These are phyloP conservation scores for Echinometra lucunter DNA, from an alignment of 53 echinoderm and acorn worm species.

Conservation along the genomic window DNA sequence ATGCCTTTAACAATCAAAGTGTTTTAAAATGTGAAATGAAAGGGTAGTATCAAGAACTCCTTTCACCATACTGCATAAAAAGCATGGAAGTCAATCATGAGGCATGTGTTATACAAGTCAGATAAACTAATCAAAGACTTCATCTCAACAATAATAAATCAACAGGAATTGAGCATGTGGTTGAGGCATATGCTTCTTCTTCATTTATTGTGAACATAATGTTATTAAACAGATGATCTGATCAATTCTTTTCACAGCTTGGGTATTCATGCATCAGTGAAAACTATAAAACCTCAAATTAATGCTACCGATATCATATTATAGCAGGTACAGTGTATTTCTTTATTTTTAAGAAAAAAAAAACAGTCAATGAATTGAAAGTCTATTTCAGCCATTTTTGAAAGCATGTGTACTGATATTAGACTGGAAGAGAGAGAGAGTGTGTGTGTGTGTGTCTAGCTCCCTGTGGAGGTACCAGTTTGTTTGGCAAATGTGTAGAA, in stretches of 20 bases:
- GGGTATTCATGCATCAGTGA: too few relatives aligned
- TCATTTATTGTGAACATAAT: not conserved
- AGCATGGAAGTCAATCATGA: not conserved
- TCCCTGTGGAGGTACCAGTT: too few relatives aligned
- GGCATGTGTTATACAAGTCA: not conserved
- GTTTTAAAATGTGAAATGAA: not conserved
- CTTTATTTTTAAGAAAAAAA: not conserved
- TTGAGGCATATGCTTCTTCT: not conserved
- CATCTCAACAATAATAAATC: not conserved
- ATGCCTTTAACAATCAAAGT: too few relatives aligned
- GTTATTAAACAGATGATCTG: not conserved
- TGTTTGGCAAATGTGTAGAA: too few relatives aligned
- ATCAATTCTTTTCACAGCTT: not conserved
- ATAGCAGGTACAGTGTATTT: too few relatives aligned
- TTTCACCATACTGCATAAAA: not conserved
- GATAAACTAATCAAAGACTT: not conserved
- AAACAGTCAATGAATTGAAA: not conserved
- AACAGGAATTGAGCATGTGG: not conserved
- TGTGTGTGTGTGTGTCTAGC: too few relatives aligned
- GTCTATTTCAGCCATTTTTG: too few relatives aligned
- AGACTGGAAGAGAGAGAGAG: too few relatives aligned
- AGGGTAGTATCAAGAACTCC: not conserved
- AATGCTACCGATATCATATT: too few relatives aligned
- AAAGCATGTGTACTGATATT: too few relatives aligned
- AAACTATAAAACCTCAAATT: too few relatives aligned